Evolutionary conservation across 2,888 invertebrate species (phyloP).

Genomic region (Thyatira batis): DNA sequence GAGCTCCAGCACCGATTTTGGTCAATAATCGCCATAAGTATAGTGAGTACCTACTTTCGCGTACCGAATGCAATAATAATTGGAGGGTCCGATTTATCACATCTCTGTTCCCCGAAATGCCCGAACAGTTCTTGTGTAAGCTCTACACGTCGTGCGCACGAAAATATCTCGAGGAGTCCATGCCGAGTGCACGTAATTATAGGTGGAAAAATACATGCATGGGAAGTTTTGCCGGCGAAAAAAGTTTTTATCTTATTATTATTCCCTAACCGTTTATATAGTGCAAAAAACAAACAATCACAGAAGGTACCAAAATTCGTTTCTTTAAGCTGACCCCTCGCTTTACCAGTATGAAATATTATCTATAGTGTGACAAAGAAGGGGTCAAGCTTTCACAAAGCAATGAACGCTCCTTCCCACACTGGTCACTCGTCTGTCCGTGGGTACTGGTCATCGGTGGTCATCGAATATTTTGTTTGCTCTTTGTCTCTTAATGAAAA

Average conservation of each 20-base stretch:
- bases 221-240: slow-evolving; percentile 57
- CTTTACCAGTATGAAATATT: slow-evolving; percentile 50
- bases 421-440: slow-evolving; percentile 67
- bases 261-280: slow-evolving; percentile 62
- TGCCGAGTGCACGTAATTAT: slow-evolving; percentile 75
- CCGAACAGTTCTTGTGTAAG: slow-evolving; percentile 77
- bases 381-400: slow-evolving; percentile 69
- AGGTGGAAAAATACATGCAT: slow-evolving; percentile 76
- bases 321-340: slow-evolving; percentile 61
- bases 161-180: slow-evolving; percentile 75
- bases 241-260: slow-evolving; percentile 61
- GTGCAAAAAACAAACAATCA: slow-evolving; percentile 69
- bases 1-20: slow-evolving; percentile 76
- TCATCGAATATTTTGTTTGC: slow-evolving; percentile 71
- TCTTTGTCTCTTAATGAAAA: slow-evolving; percentile 60
- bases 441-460: slow-evolving; percentile 76
- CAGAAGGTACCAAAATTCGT: slow-evolving; percentile 40
- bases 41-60: slow-evolving; percentile 75
- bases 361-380: slow-evolving; percentile 58
- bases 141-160: slow-evolving; percentile 78
- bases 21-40: slow-evolving; percentile 78
- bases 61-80: slow-evolving; percentile 79
- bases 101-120: slow-evolving; percentile 76
- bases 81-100: slow-evolving; percentile 81
- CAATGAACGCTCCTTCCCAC: slow-evolving; percentile 68